Conservation (phyloP, 2,888 invertebrate species). For the Caenorhabditis sp. region DNA sequence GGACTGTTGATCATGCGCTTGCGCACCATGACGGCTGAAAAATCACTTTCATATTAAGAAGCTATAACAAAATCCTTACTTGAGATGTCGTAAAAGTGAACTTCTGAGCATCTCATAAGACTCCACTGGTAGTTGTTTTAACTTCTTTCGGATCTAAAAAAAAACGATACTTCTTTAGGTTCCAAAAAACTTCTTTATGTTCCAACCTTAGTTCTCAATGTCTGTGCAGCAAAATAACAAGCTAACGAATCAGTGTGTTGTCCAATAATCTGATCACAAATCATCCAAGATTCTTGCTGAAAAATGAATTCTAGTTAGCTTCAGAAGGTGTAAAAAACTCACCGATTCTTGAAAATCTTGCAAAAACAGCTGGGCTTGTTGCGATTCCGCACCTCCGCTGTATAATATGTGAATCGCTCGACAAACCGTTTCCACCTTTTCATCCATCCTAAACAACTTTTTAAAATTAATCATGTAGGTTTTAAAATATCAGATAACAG, state of each 20-base stretch:
- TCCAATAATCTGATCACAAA: conserved; percentile 90
- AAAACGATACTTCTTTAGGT: neutral
- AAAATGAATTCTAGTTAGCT: conserved; percentile 23
- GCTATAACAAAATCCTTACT: conserved; percentile 33
- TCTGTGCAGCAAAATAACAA: conserved; percentile 93
- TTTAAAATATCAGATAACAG: neutral
- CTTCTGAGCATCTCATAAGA: conserved; percentile 83
- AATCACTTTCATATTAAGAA: neutral
- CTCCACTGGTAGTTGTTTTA: conserved; percentile 45
- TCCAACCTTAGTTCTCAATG: conserved; percentile 78
- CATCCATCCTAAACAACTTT: conserved; percentile 24
- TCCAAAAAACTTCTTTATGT: neutral
- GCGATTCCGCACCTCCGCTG: conserved; percentile 17
- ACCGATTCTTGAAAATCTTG: conserved; percentile 41
- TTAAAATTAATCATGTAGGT: too few relatives aligned
- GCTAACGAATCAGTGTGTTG: conserved; percentile 77
- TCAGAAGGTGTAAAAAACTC: too few relatives aligned
- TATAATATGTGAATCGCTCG: conserved; percentile 37
- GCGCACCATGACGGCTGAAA: conserved; percentile 37
- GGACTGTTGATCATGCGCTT: conserved; percentile 43
- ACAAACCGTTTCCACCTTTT: conserved; percentile 22
- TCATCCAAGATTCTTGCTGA: conserved; percentile 94
- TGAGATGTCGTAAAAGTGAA: conserved; percentile 86
- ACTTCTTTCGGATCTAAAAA: conserved; percentile 52
- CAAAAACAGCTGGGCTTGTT: conserved; percentile 26